These are phyloP conservation scores for Drosophila anceps DNA, from an alignment of 2,888 invertebrate genomes.

Conservation along the genomic window DNA sequence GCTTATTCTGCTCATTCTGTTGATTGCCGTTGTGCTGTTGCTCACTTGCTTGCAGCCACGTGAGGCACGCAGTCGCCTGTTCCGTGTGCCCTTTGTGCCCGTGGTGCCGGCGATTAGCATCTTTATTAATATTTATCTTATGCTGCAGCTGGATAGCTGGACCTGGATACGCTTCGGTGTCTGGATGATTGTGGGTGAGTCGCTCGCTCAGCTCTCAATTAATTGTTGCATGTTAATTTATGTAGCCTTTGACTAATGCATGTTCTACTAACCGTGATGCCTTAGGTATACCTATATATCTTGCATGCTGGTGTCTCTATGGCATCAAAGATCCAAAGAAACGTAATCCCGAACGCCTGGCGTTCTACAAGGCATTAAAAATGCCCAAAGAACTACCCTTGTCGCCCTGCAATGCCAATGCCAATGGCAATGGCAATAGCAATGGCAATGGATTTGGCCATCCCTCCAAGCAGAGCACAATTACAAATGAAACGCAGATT, in stretches of 20 bases:
- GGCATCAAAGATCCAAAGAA: constrained; percentile 71
- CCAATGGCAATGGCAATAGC: background rate
- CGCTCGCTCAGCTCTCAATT: background rate
- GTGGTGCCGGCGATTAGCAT: constrained; percentile 93
- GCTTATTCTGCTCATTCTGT: constrained; percentile 59
- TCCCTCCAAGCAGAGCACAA: constrained; percentile 47
- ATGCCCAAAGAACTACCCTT: constrained; percentile 7
- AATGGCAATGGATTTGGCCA: constrained; percentile 33
- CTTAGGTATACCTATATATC: constrained; percentile 81
- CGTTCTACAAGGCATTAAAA: constrained; percentile 63
- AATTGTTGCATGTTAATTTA: constrained; percentile 43
- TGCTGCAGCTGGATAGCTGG: constrained; percentile 91
- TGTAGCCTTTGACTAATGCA: constrained; percentile 60
- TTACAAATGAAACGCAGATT: constrained; percentile 50
- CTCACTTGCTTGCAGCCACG: constrained; percentile 83
- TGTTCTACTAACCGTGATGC: constrained; percentile 55
- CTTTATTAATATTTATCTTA: constrained; percentile 93
- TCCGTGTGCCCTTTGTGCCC: constrained; percentile 93
- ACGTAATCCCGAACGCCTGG: constrained; percentile 69
- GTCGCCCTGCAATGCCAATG: background rate
- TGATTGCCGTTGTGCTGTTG: constrained; percentile 69
- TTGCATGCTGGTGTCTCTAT: constrained; percentile 82
- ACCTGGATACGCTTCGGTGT: constrained; percentile 94
- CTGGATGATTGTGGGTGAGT: constrained; percentile 93
- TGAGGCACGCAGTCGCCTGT: constrained; percentile 73